Percentiles rank a stretch among this genome's conserved stretches.
phyloP scores from a whole-genome alignment of 2,797 vertebrate genomes.

The Tadarida brasiliensis region DNA sequence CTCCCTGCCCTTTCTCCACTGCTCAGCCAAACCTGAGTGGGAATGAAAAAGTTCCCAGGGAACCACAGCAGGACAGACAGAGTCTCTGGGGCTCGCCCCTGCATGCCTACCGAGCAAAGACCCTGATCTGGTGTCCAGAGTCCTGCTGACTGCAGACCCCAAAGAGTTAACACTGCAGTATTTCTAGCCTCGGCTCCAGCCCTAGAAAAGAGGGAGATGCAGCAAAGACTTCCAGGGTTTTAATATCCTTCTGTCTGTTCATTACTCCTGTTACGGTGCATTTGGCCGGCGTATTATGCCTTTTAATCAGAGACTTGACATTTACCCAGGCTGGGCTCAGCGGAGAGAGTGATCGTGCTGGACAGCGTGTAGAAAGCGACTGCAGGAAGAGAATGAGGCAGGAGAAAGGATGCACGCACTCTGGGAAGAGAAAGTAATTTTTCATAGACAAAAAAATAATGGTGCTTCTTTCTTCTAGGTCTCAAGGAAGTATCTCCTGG shows the following conservation, averaged over 20 bases:
- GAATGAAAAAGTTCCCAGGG: neutral
- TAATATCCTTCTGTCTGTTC: neutral
- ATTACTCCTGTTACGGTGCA: neutral
- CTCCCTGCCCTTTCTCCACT: neutral
- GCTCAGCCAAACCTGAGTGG: neutral
- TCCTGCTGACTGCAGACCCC: neutral
- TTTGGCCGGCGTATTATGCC: neutral
- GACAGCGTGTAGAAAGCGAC: neutral
- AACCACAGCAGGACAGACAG: neutral
- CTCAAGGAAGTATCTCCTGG: neutral
- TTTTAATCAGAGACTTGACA: conserved; percentile 8
- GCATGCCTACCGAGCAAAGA: rapidly evolving
- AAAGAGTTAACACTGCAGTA: neutral
- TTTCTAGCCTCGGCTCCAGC: neutral
- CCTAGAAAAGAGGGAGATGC: neutral
- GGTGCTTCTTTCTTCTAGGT: neutral
- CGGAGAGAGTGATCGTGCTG: neutral
- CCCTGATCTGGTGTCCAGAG: neutral
- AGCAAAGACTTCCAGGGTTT: neutral
- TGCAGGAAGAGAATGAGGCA: neutral
- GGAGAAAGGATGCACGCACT: neutral
- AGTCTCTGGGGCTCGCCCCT: neutral
- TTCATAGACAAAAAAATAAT: neutral
- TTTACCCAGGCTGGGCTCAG: neutral
- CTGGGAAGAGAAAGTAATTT: no score